A percentile compares a stretch with the other conserved stretches of the same genome.
Conservation (phyloP, 2,113 vertebrate genomes). For the Grus americana region DNA sequence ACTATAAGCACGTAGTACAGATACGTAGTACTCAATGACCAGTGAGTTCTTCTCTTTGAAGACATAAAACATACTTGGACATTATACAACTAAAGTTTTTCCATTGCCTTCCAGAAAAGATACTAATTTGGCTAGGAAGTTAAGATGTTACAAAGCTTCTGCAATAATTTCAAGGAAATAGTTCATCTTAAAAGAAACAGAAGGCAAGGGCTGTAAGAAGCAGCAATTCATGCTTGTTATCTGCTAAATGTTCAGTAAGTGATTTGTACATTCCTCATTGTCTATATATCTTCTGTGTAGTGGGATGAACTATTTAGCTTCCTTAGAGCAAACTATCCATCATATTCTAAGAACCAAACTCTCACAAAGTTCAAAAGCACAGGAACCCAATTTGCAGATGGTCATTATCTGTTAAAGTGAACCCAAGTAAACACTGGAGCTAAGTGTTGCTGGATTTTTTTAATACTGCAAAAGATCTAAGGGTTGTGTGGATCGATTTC, state of each 20-base stretch:
- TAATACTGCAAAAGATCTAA: neutral
- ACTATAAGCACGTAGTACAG: neutral
- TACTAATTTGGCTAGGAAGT: neutral
- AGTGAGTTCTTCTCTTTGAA: neutral
- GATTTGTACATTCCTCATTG: neutral
- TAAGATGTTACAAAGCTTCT: neutral
- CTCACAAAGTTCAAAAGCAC: neutral
- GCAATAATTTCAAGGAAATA: neutral
- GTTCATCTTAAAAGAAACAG: neutral
- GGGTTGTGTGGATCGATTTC: neutral
- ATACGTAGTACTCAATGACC: neutral
- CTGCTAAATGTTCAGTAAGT: neutral
- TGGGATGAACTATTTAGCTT: neutral
- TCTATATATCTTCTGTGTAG: neutral
- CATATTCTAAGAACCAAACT: neutral
- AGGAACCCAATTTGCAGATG: neutral
- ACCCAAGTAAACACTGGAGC: neutral
- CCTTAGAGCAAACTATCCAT: neutral
- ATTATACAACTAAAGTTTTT: neutral
- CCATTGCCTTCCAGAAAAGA: neutral
- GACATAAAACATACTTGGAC: neutral
- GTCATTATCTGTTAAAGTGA: neutral
- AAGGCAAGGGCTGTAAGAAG: neutral
- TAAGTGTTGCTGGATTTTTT: neutral
- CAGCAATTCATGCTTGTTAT: neutral